Evolutionary conservation across 2,797 vertebrate genomes (phyloP).

Genomic region (Poecile montanus): DNA sequence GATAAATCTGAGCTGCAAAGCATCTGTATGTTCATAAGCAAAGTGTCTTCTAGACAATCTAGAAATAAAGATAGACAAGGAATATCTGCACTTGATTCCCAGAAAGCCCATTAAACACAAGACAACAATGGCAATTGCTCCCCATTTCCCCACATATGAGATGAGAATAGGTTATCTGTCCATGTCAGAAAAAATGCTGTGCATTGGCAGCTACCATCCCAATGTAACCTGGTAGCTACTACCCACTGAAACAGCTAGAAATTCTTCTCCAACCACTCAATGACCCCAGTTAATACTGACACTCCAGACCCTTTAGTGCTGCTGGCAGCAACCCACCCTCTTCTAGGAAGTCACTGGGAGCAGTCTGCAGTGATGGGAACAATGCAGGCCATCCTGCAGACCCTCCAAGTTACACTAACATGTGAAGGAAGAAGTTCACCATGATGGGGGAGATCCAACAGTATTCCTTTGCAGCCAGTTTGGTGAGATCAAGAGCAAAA

Average conservation of each 20-base stretch:
- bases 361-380: not conserved
- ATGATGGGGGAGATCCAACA: accelerated
- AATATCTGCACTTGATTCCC: not conserved
- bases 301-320: not conserved
- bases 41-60: not conserved
- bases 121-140: not conserved
- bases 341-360: not conserved
- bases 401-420: not conserved
- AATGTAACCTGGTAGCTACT: not conserved
- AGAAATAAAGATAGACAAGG: not conserved
- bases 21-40: not conserved
- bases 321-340: not conserved
- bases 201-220: not conserved
- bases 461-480: not conserved
- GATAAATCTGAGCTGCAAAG: not conserved
- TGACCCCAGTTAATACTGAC: not conserved
- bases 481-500: not conserved
- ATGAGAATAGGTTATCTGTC: not conserved
- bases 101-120: not conserved
- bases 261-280: not conserved
- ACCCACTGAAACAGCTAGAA: not conserved
- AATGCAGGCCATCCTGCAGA: not conserved
- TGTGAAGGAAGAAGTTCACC: not conserved
- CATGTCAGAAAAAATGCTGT: not conserved
- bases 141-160: not conserved